Base-by-base conservation (phyloP, 2,113 vertebrate species). In the Semnornis frantzii region DNA sequence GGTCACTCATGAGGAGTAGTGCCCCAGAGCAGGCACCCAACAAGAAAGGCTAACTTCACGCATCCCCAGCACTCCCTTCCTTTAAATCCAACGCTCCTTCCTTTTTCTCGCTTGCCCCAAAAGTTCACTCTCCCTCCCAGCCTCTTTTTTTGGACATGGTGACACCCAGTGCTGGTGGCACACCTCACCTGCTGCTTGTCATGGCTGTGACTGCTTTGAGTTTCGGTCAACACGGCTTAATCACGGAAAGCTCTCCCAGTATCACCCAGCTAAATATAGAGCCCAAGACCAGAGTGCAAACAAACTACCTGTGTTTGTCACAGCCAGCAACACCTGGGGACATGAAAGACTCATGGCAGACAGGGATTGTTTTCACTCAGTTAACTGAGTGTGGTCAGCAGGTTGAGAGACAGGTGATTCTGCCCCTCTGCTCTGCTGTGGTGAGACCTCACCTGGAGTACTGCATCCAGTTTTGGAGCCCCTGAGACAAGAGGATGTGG, bases 271-370 rank as follows among this genome's bases (percentile, higher is more conserved):
- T 92, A 95, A 94, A 96, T 92, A 96, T 89, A 93, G 85, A 94
- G 78, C 90, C 59, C 17, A 84, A 92, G 90, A 50, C 58, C 12
- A 46, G 63, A 97, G 82, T 6, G 21, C 94, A 98, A 98, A 98
- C 64, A 97, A 66, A 69, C 94, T 78, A 71, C 91, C 94, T 72
- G 58, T 69, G 58, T 95, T 95, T 82, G 97, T 94, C 97, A 96
- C 92, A 91, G 37, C 52, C 2, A 3, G 59, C 8, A 79, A 92
- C 64, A 0, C 78, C 84, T 30, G 68, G 68, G 57, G 68, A 93
- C 6, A 0, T 33, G n/a, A 89, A 66, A 37, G 64, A 16, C 33
- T 63, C 57, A 30, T 9, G 46, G 55, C 52, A 91, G 20, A 58
- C 76, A 48, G 54, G 24, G 3, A 34, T 3, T 34, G 6, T n/a